Evolutionary conservation across 2,113 vertebrate genomes (phyloP).

Genomic region (Microcebus murinus): DNA sequence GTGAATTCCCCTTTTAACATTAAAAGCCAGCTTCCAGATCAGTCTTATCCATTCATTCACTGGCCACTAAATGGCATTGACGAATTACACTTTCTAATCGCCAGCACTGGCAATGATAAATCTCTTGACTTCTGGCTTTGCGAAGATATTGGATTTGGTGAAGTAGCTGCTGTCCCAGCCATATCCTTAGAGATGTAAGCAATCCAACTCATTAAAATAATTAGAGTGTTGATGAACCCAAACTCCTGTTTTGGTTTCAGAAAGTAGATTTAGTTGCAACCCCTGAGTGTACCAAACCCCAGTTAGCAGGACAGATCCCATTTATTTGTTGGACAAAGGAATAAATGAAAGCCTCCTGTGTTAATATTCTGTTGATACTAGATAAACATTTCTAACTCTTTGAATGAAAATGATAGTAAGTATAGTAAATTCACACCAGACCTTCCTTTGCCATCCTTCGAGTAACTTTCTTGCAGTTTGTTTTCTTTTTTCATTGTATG

Average conservation of each 20-base stretch:
- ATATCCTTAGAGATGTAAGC: conserved; percentile 1
- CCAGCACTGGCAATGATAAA: conserved; percentile 59
- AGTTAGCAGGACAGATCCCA: background rate
- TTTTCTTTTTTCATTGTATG: background rate
- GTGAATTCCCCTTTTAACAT: conserved; percentile 59
- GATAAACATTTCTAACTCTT: background rate
- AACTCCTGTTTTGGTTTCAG: background rate
- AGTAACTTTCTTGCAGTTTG: background rate
- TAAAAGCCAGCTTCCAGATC: conserved; percentile 58
- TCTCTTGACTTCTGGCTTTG: conserved; percentile 63
- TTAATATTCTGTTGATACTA: background rate
- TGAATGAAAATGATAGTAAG: background rate
- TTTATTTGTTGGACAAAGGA: background rate
- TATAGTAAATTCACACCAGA: background rate
- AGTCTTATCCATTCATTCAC: conserved; percentile 51
- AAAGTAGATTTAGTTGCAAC: background rate
- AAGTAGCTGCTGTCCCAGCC: background rate
- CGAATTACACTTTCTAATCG: conserved; percentile 62
- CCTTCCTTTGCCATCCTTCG: background rate
- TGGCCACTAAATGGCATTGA: conserved; percentile 69
- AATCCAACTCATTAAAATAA: background rate
- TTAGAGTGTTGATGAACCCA: background rate
- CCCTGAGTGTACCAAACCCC: background rate
- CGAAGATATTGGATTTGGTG: conserved; percentile 60
- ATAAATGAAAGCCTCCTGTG: background rate